Conservation (phyloP, 2,888 invertebrate species). For the Eumerus sabulonum region DNA sequence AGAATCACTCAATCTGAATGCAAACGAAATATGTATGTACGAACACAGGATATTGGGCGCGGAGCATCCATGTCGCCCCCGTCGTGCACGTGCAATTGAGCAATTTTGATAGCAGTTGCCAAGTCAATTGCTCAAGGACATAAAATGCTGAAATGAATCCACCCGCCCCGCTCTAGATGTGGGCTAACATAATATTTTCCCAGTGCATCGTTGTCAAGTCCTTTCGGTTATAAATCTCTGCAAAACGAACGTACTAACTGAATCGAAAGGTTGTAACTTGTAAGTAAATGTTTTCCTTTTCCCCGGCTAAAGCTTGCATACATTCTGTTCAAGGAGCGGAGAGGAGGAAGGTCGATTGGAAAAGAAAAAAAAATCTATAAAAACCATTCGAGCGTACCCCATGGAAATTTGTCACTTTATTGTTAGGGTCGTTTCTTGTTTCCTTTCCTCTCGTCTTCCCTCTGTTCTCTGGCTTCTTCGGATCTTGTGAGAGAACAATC, state of each 20-base stretch:
- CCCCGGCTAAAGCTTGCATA: constrained; percentile 43
- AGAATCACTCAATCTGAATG: constrained; percentile 62
- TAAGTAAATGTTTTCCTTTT: constrained; percentile 52
- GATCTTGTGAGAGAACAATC: not conserved
- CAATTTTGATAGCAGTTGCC: constrained; percentile 61
- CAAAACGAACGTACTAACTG: constrained; percentile 15
- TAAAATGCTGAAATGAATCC: constrained; percentile 38
- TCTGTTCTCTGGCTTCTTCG: constrained; percentile 2
- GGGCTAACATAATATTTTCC: constrained; percentile 39
- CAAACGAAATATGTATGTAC: constrained; percentile 44
- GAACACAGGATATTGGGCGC: constrained; percentile 23
- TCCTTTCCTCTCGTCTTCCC: no score
- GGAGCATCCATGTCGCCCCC: constrained; percentile 33
- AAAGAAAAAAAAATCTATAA: no score
- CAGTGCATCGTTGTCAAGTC: constrained; percentile 25
- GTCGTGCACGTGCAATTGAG: constrained; percentile 68
- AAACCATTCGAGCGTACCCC: constrained; percentile 63
- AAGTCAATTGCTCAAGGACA: constrained; percentile 53
- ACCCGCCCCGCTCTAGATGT: constrained; percentile 1
- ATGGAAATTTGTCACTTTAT: constrained; percentile 69
- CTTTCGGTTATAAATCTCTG: constrained; percentile 42
- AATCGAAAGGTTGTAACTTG: constrained; percentile 18
- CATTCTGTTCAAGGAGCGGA: constrained; percentile 60
- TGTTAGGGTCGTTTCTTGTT: constrained; percentile 45
- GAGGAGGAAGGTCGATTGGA: constrained; percentile 65